Base-by-base conservation (phyloP, 2,113 vertebrate species). In the Zeus faber region DNA sequence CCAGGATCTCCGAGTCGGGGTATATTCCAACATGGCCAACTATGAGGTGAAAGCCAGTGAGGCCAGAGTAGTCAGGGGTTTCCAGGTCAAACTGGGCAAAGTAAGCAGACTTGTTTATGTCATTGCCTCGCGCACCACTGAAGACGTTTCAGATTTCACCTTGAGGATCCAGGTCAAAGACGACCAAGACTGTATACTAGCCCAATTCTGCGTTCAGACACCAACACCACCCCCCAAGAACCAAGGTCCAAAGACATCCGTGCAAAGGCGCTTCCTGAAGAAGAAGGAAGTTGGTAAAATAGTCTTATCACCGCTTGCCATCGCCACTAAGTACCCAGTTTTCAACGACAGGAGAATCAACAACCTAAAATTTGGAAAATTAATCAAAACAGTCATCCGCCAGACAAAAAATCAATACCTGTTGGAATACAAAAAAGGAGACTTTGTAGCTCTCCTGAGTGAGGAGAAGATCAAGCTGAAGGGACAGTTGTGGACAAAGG, bases 201-300 rank as follows among this genome's bases (percentile, higher is more conserved):
- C 92, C 39, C 95, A 98, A 67, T 99, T 97, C 54, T 98, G 96
- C 0, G 94, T 98, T 8, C 95, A 96, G 79, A 98, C 96, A 0
- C 97, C 97, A 0, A 90, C 90, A 13, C 93, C 96, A 0, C 94
- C 92, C 3, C 94, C 95, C 0, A 98, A 96, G 73, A 88, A 91
- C n/a, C n/a, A n/a, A 0, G 91, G 90, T 21, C 68, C 91, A 56
- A 93, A 92, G 44, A 89, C 90, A 0, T 89, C 79, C 0, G 92
- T 89, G 24, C 95, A 92, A 41, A 88, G 97, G 23, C 81, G 97
- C 17, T 99, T 99, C 44, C 90, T 99, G 13, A 98, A 99, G 79
- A 99, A 95, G 87, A 98, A 96, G 0, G 96, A 99, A 75, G 87
- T 94, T 0, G 93, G 93, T n/a, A 98, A 96, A 65, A 95, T 96